Evolutionary conservation across 2,797 vertebrate genomes (phyloP), one percentile per base, ranked within the genome.

Genomic region (Danio jaintianensis): DNA sequence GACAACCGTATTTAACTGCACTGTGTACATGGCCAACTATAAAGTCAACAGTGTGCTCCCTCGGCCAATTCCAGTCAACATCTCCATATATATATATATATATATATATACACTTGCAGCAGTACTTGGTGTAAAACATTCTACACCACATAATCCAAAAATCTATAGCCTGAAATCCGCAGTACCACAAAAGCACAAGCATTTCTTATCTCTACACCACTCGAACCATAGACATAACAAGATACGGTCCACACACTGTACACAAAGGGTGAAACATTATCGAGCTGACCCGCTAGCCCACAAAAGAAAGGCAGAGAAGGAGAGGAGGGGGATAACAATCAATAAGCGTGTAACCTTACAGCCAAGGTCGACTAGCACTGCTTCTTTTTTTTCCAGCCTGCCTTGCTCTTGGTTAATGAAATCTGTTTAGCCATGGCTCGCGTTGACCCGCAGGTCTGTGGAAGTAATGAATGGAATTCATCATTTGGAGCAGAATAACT

Each of bases 321-420:
- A 84, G 73, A n/a, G 22, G 40, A 73, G 69, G 72, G 59, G 70
- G 59, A 75, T 68, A 75, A 73, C 66, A 83, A 81, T 87, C 86
- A 85, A 87, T 87, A 87, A 84, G 85, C 66, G 81, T 81, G 80
- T 85, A 83, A 84, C 86, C 86, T 84, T 84, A 81, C 71, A 79
- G 81, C 78, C 84, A 83, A 85, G 84, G 86, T 87, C 81, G 73
- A 81, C 82, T 68, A 78, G 82, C 82, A 70, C 74, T 81, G 76
- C 75, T 47, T 79, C 66, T 71, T 80, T 82, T 66, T 71, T 75
- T 55, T 56, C 48, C 72, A 85, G 63, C 52, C 64, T 67, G 64
- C 53, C 79, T 66, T 20, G 48, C 76, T 75, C 55, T 52, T 73
- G 85, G 79, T 79, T 87, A 85, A 85, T 85, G 82, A 84, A 82